A percentile compares a stretch with the other conserved stretches of the same genome.
These are phyloP conservation scores for Istiophorus platypterus DNA, from an alignment of 2,113 vertebrate genomes.

Conservation along the genomic window DNA sequence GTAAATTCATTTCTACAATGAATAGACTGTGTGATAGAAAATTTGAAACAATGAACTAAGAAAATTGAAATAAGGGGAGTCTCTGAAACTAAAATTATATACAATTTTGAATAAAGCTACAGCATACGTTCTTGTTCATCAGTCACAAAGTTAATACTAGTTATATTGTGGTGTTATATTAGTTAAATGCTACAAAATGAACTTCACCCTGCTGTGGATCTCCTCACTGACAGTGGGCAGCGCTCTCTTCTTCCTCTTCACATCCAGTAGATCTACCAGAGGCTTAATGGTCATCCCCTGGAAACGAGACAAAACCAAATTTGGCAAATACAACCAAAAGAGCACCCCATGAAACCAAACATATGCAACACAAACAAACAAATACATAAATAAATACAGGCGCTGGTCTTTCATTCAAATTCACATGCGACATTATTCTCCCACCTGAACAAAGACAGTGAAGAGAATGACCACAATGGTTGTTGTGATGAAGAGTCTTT, in stretches of 20 bases:
- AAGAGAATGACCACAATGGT: slow-evolving; percentile 90
- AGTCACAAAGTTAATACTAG: not conserved
- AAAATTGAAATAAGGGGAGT: not conserved
- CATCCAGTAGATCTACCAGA: slow-evolving; percentile 87
- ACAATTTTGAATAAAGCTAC: not conserved
- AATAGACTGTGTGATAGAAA: not conserved
- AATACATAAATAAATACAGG: not conserved
- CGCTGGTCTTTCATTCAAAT: not conserved
- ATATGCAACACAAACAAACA: not conserved
- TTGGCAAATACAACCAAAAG: not conserved
- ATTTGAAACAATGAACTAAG: not conserved
- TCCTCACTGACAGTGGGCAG: slow-evolving; percentile 86
- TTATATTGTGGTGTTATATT: not conserved
- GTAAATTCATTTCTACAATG: not conserved
- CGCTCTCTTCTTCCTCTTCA: slow-evolving; percentile 86
- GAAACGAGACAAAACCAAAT: slow-evolving; percentile 20
- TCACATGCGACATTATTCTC: not conserved
- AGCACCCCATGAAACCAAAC: not conserved
- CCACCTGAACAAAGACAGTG: slow-evolving; percentile 88
- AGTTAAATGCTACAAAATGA: not conserved
- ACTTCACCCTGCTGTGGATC: slow-evolving; percentile 87
- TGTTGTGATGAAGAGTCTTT: slow-evolving; percentile 89
- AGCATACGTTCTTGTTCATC: not conserved
- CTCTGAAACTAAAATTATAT: not conserved
- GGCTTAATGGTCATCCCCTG: slow-evolving; percentile 89